Percentiles rank a stretch among this genome's conserved stretches.
Conservation (phyloP, 2,797 vertebrate genomes). For the Coracias cyanogaster region DNA sequence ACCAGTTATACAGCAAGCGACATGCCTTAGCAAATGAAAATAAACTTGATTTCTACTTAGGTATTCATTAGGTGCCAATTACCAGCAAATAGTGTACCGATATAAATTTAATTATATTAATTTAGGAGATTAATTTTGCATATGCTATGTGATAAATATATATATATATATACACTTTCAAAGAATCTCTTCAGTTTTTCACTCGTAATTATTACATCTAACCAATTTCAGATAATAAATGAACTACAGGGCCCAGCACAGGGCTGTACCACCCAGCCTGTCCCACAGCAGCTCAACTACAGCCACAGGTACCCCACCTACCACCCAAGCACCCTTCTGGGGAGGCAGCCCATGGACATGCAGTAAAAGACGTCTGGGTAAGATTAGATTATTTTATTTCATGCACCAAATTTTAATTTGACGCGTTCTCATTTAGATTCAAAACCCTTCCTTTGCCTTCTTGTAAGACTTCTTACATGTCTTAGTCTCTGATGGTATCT, state of each 20-base stretch:
- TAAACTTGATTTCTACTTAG: neutral
- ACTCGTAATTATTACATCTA: neutral
- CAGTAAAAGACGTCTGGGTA: neutral
- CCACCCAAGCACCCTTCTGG: neutral
- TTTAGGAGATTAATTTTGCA: neutral
- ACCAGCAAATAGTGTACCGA: neutral
- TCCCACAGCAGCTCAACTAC: rapidly evolving
- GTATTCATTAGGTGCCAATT: neutral
- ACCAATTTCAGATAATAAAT: neutral
- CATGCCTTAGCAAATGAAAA: neutral
- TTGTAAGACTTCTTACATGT: neutral
- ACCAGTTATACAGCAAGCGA: neutral
- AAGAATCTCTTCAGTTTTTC: neutral
- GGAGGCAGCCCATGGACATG: rapidly evolving
- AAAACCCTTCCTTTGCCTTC: neutral
- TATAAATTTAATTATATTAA: neutral
- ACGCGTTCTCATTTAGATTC: neutral
- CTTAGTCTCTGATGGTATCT: neutral
- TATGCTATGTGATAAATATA: too few relatives aligned
- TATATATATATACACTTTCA: too few relatives aligned
- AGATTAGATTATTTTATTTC: neutral
- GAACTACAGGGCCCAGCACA: rapidly evolving
- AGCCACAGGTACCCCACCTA: neutral
- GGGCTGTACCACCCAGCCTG: rapidly evolving
- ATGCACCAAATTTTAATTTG: neutral